Evolutionary conservation across 2,113 vertebrate genomes (phyloP), one percentile per base, ranked within the genome.

Genomic region (Pardalotus punctatus): DNA sequence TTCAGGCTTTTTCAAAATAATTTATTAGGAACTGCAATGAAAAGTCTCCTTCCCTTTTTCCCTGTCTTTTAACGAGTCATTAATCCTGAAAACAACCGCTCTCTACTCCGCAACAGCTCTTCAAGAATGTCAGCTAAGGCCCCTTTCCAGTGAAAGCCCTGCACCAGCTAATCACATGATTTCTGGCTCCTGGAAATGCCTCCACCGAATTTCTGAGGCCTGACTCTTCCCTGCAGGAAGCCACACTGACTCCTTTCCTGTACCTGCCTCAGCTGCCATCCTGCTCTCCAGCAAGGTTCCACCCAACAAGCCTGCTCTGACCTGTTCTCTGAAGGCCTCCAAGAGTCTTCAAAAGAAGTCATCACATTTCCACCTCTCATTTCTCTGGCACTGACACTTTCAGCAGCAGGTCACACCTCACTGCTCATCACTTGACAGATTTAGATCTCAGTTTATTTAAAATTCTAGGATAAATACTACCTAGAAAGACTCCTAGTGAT

Each of bases 1-100:
- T 38, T 82, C 58, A 51, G 10, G 36, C 21, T 64, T 83, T 81
- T 77, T n/a, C 64, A 77, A 94, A 93, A 73, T 36, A 40, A 80
- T 42, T 90, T 57, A 81, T 73, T 47, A 72, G 29, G 18, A 93
- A 83, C 29, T 28, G 14, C 54, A 57, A 11, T 77, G 29, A 47
- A 47, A 82, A 72, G 29, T 43, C 58, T 33, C 29, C 23, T 82
- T 73, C n/a, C 36, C 15, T 61, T 91, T 73, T 58, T 70, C 53
- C 6, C 50, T 40, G 6, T 21, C 48, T 66, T 91, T 81, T n/a
- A 72, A 64, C 18, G 36, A 65, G 27, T 20, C 40, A 60, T 51
- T 72, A 65, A 64, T 27, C 17, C 47, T 73, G 31, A 78, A 78
- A 81, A 84, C 40, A 56, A 58, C 5, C 4, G 28, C 22, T 53